Evolutionary conservation across 37 sponge, comb jelly and placozoan genomes (phyloP).

Genomic region (Oscarella lobularis): DNA sequence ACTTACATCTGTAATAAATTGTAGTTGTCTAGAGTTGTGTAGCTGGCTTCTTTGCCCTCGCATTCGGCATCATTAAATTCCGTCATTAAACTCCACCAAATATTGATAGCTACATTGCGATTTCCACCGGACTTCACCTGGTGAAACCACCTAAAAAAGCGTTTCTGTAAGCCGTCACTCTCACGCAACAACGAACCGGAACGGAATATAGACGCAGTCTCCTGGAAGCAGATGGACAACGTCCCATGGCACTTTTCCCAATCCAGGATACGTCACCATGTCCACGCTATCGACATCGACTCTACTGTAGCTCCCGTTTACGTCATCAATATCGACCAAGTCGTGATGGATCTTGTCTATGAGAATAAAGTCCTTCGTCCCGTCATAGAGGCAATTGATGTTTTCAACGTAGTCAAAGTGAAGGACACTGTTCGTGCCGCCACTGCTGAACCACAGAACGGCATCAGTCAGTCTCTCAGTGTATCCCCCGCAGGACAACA

Average conservation of each 20-base stretch:
- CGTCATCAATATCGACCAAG: not conserved
- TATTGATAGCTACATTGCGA: conserved; percentile 6
- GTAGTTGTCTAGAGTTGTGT: too few relatives aligned
- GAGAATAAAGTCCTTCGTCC: conserved; percentile 46
- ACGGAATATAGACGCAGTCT: conserved; percentile 67
- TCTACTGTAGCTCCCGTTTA: not conserved
- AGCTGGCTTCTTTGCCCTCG: too few relatives aligned
- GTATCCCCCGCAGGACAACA: conserved; percentile 51
- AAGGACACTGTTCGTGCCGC: conserved; percentile 64
- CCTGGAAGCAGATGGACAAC: conserved; percentile 28
- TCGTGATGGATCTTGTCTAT: not conserved
- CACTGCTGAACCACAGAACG: conserved; percentile 70
- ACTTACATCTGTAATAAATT: too few relatives aligned
- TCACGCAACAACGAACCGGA: conserved; percentile 5
- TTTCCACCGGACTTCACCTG: not conserved
- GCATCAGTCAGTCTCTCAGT: conserved; percentile 16
- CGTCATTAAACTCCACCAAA: not conserved
- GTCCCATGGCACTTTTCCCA: conserved; percentile 47
- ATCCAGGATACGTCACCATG: conserved; percentile 36
- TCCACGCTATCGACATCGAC: conserved; percentile 28
- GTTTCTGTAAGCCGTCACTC: not conserved
- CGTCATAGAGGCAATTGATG: conserved; percentile 57
- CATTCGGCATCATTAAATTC: conserved; percentile 2
- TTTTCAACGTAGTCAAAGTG: conserved; percentile 56
- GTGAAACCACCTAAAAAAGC: conserved; percentile 6